Percentiles rank a stretch among this genome's conserved stretches.
Evolutionary conservation across 2,888 invertebrate genomes (phyloP).

Genomic region (Aleiodes alternator): DNA sequence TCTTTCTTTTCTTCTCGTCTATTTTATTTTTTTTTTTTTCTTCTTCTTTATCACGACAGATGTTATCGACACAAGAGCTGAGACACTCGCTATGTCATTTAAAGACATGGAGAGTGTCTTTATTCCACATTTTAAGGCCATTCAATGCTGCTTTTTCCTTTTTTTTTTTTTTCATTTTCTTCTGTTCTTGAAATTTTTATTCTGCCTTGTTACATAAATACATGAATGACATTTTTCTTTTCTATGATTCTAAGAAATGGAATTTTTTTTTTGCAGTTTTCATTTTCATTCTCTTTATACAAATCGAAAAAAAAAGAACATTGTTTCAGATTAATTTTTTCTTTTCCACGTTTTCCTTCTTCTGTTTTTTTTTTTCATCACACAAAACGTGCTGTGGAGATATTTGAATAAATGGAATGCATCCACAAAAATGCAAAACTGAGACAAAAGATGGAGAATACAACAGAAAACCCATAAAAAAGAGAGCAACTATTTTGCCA

Average conservation of each 20-base stretch:
- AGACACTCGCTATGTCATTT: conserved; percentile 22
- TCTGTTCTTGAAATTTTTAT: neutral
- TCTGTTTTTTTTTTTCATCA: too few relatives aligned
- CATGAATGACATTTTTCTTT: conserved; percentile 7
- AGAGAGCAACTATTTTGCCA: neutral
- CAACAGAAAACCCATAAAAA: neutral
- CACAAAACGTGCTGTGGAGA: too few relatives aligned
- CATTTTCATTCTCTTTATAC: too few relatives aligned
- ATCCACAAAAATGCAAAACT: too few relatives aligned
- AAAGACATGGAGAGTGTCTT: neutral
- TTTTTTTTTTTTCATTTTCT: neutral
- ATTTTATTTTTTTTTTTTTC: neutral
- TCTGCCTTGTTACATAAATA: conserved; percentile 8
- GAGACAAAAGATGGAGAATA: too few relatives aligned
- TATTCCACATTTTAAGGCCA: conserved; percentile 4
- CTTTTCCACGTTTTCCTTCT: too few relatives aligned
- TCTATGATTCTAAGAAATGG: too few relatives aligned
- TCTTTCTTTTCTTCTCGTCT: conserved; percentile 1
- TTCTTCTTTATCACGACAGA: conserved; percentile 36
- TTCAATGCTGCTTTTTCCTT: conserved; percentile 3
- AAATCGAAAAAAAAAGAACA: too few relatives aligned
- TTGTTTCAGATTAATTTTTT: too few relatives aligned
- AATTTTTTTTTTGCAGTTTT: too few relatives aligned
- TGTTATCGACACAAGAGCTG: conserved; percentile 42
- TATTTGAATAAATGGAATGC: too few relatives aligned